Evolutionary conservation across 2,113 vertebrate species (phyloP).

Genomic region (Rhinolophus sinicus): DNA sequence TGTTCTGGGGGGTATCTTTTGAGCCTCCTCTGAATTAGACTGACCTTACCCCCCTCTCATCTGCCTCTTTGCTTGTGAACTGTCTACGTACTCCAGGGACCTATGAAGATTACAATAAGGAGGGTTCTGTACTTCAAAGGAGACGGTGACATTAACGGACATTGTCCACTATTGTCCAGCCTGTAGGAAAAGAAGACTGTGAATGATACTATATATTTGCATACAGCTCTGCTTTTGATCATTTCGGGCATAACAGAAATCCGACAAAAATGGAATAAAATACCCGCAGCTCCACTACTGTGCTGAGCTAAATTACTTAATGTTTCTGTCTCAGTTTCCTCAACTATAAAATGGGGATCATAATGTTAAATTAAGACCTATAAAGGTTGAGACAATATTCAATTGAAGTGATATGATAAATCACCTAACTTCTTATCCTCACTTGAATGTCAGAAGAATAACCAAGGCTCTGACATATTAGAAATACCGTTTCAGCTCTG

Average conservation of each 20-base stretch:
- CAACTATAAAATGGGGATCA: background rate
- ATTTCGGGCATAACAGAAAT: background rate
- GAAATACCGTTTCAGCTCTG: background rate
- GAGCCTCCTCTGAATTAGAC: background rate
- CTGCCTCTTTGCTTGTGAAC: background rate
- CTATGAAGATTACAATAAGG: background rate
- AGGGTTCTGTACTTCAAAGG: background rate
- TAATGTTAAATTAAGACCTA: background rate
- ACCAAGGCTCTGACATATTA: background rate
- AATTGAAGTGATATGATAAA: background rate
- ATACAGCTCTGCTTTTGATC: background rate
- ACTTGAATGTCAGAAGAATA: constrained; percentile 25
- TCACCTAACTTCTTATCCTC: background rate
- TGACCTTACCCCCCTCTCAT: background rate
- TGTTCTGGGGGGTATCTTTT: background rate
- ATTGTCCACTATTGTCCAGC: background rate
- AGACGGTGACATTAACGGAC: background rate
- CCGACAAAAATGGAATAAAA: background rate
- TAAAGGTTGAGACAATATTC: background rate
- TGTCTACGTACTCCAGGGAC: background rate
- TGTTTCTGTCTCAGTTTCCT: background rate
- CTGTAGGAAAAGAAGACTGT: background rate
- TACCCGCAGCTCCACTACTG: background rate
- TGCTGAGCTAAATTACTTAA: background rate
- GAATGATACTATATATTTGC: fast-evolving